A percentile compares a stretch with the other conserved stretches of the same genome.
Conservation (phyloP, 53 echinoderm and acorn worm species). For the Henricia sp. region DNA sequence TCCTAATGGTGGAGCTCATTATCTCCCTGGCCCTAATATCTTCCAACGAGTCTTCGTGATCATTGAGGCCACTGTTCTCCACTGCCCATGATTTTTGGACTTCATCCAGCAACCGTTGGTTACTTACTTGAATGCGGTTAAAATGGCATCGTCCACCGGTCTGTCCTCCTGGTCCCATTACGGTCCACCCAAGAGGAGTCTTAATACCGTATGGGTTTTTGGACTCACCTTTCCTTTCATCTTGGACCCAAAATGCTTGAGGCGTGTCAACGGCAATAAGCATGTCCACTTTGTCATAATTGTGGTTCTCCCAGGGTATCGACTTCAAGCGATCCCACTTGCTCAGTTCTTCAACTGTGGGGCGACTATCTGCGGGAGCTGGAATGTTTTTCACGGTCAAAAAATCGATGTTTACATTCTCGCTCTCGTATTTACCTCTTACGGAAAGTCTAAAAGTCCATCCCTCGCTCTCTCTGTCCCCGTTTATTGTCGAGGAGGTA, state of each 20-base stretch:
- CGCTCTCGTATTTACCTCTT: conserved; percentile 49
- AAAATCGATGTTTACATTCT: conserved; percentile 44
- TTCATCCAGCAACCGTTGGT: conserved; percentile 60
- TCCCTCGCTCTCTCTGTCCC: conserved; percentile 52
- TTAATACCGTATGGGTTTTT: conserved; percentile 60
- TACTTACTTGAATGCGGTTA: conserved; percentile 58
- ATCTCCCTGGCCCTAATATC: conserved; percentile 47
- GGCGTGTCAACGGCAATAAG: conserved; percentile 60
- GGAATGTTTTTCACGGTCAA: conserved; percentile 60
- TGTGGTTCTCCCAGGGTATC: conserved; percentile 43
- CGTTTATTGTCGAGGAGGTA: conserved; percentile 57
- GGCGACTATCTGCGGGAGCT: conserved; percentile 22
- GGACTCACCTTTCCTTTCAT: conserved; percentile 55
- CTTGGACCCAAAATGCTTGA: conserved; percentile 61
- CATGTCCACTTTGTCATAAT: conserved; percentile 16
- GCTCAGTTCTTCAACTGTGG: neutral
- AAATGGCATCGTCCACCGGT: conserved; percentile 8
- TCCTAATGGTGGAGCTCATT: conserved; percentile 50
- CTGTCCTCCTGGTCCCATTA: conserved; percentile 65
- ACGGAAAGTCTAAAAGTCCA: conserved; percentile 42
- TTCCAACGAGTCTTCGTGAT: conserved; percentile 43
- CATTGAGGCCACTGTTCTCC: conserved; percentile 60
- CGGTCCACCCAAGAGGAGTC: conserved; percentile 67
- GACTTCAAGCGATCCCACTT: conserved; percentile 61
- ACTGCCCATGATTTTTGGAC: conserved; percentile 64